phyloP scores from a whole-genome alignment of 2,888 invertebrate species.

The Trichacis sp. region DNA sequence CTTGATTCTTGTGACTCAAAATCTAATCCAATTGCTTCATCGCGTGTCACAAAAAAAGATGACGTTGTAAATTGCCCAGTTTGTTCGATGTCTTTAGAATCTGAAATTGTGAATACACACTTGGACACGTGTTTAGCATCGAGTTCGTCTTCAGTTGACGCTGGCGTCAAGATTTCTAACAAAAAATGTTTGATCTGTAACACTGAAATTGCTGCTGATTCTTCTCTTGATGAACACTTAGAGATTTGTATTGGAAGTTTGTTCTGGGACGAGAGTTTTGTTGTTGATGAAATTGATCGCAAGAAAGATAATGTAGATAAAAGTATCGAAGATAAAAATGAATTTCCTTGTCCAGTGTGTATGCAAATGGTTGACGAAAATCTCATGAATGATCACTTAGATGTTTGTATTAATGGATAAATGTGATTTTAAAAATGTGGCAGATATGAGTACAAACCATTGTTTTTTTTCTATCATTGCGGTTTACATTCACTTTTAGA shows the following conservation, averaged over 20 bases:
- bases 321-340: conserved; percentile 52
- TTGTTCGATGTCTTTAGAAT: conserved; percentile 37
- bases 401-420: conserved; percentile 62
- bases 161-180: too few species aligned
- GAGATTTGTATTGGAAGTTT: conserved; percentile 67
- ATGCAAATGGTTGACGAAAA: conserved; percentile 70
- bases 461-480: too few species aligned
- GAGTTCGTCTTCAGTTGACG: too few species aligned
- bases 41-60: background rate
- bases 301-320: too few species aligned
- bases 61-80: conserved; percentile 19
- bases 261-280: conserved; percentile 55
- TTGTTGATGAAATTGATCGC: conserved; percentile 45
- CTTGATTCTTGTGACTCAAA: conserved; percentile 34
- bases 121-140: conserved; percentile 72
- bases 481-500: too few species aligned
- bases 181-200: conserved; percentile 59
- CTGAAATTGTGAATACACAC: conserved; percentile 67
- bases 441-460: too few species aligned
- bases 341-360: conserved; percentile 75
- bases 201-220: conserved; percentile 40
- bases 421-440: too few species aligned
- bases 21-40: conserved; percentile 16
- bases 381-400: conserved; percentile 75
- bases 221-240: conserved; percentile 68